Base-by-base conservation (phyloP, 2,888 invertebrate species). In the Cacoxenus indagator region DNA sequence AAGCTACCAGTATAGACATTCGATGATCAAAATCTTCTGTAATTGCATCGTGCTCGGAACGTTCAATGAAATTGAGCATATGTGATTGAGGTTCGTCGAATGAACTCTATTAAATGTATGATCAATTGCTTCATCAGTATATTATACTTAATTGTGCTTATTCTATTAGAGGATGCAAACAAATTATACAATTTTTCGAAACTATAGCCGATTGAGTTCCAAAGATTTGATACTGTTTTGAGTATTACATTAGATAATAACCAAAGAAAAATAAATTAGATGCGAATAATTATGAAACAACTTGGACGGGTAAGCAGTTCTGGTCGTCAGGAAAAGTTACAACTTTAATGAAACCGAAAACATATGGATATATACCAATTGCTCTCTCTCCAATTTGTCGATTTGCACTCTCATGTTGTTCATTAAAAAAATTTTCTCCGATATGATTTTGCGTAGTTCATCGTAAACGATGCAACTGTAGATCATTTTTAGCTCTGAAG, bases 321-420 rank as follows among this genome's bases (percentile, higher is more conserved):
- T n/a, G n/a, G n/a, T n/a, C n/a, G n/a, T n/a, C n/a, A n/a, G n/a
- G n/a, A n/a, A n/a, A n/a, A n/a, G n/a, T n/a, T n/a, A n/a, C n/a
- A n/a, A n/a, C n/a, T n/a, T n/a, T n/a, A n/a, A n/a, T n/a, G n/a
- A 24, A 62, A 61, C 9, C 3, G 11, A 19, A 37, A 51, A 62
- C 14, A 31, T 26, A 26, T 3, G 61, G 48, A 27, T 57, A 11
- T 37, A 67, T 78, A 85, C 87, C 78, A 83, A 64, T 57, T 86
- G 81, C 4, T 83, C 76, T 62, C 81, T 67, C 67, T 86, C 84
- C n/a, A 87, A 71, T 70, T 81, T 86, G 9, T 84, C 75, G 27
- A 88, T 85, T 75, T 87, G 84, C 24, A 76, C 75, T 3, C 83
- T 80, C 84, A 88, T 84, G 62, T 87, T 87, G 65, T 76, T 70